Conservation (phyloP, 2,797 vertebrate genomes). For the Pygocentrus nattereri region DNA sequence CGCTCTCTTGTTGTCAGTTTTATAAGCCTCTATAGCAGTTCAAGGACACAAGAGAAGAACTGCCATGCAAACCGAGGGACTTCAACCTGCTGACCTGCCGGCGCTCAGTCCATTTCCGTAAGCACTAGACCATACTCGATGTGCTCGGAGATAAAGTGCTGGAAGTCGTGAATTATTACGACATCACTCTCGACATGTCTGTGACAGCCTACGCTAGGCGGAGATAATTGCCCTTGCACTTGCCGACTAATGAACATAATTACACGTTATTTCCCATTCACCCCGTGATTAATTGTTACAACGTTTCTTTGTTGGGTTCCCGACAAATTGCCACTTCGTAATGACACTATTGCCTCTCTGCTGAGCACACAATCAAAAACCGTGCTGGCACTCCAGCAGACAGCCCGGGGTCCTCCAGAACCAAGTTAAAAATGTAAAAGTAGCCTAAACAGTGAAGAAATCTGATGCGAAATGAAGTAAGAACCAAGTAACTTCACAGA, state of each 20-base stretch:
- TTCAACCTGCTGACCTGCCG: constrained; percentile 57
- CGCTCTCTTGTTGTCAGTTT: neutral
- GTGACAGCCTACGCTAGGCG: constrained; percentile 75
- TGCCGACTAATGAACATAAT: constrained; percentile 85
- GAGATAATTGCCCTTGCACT: constrained; percentile 81
- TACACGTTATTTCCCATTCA: constrained; percentile 78
- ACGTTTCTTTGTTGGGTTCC: constrained; percentile 82
- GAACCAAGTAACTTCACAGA: neutral
- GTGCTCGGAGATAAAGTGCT: constrained; percentile 62
- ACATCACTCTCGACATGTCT: constrained; percentile 72
- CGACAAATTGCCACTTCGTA: constrained; percentile 78
- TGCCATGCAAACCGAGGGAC: constrained; percentile 36
- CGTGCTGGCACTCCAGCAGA: constrained; percentile 73
- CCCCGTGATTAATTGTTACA: constrained; percentile 84
- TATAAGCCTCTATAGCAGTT: constrained; percentile 7
- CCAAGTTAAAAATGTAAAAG: constrained; percentile 74
- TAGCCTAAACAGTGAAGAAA: constrained; percentile 67
- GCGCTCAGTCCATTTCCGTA: constrained; percentile 52
- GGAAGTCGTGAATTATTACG: constrained; percentile 76
- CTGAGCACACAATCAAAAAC: constrained; percentile 79
- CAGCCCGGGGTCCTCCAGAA: constrained; percentile 75
- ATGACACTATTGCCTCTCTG: constrained; percentile 74
- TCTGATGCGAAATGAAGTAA: neutral
- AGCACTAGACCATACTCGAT: constrained; percentile 64
- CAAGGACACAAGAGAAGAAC: constrained; percentile 26